Conservation (phyloP, 2,113 vertebrate species). For the Himantopus leucocephalus region DNA sequence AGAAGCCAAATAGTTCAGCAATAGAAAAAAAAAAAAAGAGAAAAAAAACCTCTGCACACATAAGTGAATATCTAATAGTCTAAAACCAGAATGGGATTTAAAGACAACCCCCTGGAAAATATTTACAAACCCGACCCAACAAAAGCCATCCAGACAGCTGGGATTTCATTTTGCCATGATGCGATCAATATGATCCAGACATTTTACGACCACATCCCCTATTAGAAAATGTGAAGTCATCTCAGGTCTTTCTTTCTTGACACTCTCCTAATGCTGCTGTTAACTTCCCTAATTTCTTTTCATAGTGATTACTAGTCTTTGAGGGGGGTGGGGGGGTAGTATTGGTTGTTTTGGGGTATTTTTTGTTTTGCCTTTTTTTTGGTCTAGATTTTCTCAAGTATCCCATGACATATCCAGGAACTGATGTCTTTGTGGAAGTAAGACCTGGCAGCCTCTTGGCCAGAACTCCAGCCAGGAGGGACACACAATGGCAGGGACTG, state of each 20-base stretch:
- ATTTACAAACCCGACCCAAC: background rate
- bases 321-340: too few species aligned
- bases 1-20: conserved; percentile 54
- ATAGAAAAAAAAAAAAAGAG: background rate
- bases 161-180: background rate
- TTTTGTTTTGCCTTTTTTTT: background rate
- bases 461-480: background rate
- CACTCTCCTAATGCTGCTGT: background rate
- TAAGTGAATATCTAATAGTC: background rate
- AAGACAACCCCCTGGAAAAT: background rate
- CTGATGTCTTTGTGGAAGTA: fast-evolving
- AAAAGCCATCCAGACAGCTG: background rate
- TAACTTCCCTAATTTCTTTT: background rate
- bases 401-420: fast-evolving
- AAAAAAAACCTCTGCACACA: background rate
- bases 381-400: background rate
- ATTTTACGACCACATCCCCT: background rate
- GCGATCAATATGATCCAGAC: background rate
- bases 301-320: background rate
- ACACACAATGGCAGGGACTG: fast-evolving
- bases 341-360: too few species aligned
- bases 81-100: background rate
- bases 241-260: background rate
- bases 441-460: background rate
- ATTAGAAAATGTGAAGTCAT: background rate